Evolutionary conservation across 2,888 invertebrate genomes (phyloP).

Genomic region (Aspidiotus destructor): DNA sequence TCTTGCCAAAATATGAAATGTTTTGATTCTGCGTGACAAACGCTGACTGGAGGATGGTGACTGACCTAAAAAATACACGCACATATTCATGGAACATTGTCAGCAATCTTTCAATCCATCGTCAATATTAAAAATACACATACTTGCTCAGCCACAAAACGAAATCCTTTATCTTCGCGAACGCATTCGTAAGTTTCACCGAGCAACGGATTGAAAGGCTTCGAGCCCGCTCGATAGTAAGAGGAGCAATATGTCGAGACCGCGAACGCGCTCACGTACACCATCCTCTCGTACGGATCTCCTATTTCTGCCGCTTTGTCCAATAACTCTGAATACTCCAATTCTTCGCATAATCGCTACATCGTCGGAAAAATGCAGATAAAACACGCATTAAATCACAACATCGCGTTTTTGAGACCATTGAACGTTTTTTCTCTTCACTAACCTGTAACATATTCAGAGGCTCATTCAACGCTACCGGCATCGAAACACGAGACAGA

Average conservation of each 20-base stretch:
- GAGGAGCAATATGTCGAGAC: slow-evolving; percentile 67
- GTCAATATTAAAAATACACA: slow-evolving; percentile 42
- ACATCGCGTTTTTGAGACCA: too few species aligned
- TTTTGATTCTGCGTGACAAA: slow-evolving; percentile 66
- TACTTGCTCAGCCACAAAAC: slow-evolving; percentile 70
- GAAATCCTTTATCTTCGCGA: slow-evolving; percentile 65
- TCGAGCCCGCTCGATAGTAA: slow-evolving; percentile 65
- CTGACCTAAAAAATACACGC: slow-evolving; percentile 51
- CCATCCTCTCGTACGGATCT: slow-evolving; percentile 62
- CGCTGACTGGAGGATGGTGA: slow-evolving; percentile 75
- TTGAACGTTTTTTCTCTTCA: too few species aligned
- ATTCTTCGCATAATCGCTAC: slow-evolving; percentile 67
- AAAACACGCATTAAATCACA: too few species aligned
- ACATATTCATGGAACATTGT: neutral
- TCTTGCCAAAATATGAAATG: slow-evolving; percentile 76
- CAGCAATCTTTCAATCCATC: neutral
- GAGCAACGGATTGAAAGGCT: slow-evolving; percentile 74
- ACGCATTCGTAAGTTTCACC: slow-evolving; percentile 76
- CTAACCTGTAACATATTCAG: slow-evolving; percentile 64
- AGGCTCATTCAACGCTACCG: slow-evolving; percentile 75
- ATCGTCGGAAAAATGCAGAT: slow-evolving; percentile 9
- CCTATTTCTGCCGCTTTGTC: slow-evolving; percentile 61
- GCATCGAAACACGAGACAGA: slow-evolving; percentile 75
- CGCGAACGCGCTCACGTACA: slow-evolving; percentile 68
- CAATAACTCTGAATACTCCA: slow-evolving; percentile 70